A percentile compares a stretch with the other conserved stretches of the same genome.
Evolutionary conservation across 2,113 vertebrate genomes (phyloP).

Genomic region (Porphyrio hochstetteri): DNA sequence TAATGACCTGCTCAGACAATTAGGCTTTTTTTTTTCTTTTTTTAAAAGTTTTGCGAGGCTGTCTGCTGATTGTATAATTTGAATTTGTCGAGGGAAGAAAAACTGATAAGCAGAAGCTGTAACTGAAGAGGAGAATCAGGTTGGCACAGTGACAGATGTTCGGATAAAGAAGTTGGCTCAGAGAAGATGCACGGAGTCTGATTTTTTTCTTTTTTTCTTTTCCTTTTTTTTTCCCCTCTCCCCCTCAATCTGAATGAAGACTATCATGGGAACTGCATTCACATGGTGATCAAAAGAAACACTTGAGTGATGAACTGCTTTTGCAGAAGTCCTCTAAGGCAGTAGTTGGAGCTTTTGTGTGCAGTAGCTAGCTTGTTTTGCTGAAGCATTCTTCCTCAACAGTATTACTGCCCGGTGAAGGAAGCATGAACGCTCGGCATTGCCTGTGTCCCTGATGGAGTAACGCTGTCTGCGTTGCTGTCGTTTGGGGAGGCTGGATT

Average conservation of each 20-base stretch:
- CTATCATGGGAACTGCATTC: constrained; percentile 73
- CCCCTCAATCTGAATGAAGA: constrained; percentile 68
- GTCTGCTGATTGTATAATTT: constrained; percentile 25
- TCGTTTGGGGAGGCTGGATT: constrained; percentile 59
- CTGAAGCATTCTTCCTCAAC: constrained; percentile 51
- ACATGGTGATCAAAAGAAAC: constrained; percentile 71
- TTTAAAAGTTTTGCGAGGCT: neutral
- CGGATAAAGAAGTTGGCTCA: constrained; percentile 77
- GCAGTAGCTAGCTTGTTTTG: constrained; percentile 51
- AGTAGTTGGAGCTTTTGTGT: constrained; percentile 66
- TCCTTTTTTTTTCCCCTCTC: neutral
- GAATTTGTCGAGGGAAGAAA: neutral
- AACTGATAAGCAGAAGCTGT: constrained; percentile 45
- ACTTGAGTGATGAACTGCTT: constrained; percentile 72
- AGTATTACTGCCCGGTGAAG: constrained; percentile 51
- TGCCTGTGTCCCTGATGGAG: constrained; percentile 54
- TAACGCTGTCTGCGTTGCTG: constrained; percentile 52
- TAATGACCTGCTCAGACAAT: neutral
- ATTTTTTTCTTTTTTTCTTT: neutral
- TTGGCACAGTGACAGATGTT: constrained; percentile 72
- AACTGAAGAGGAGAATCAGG: constrained; percentile 60
- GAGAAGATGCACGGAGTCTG: constrained; percentile 69
- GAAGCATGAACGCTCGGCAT: constrained; percentile 32
- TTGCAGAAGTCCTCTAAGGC: constrained; percentile 58
- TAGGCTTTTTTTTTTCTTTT: neutral